phyloP scores from a whole-genome alignment of 2,888 invertebrate species.

The Drymonia ruficornis region DNA sequence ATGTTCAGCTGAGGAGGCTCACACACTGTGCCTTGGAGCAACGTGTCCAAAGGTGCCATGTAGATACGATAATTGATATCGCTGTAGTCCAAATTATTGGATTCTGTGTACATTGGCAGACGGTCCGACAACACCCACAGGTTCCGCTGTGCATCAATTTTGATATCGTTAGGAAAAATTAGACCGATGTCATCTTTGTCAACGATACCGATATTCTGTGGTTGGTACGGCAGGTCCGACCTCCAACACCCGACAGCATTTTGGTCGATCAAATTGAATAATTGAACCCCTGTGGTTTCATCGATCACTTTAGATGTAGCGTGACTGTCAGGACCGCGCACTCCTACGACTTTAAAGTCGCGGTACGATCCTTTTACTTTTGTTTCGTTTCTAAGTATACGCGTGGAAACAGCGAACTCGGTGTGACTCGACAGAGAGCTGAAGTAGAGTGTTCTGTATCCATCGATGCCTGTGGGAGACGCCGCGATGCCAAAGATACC shows the following conservation, averaged over 20 bases:
- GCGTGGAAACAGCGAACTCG: constrained; percentile 92
- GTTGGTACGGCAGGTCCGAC: constrained; percentile 86
- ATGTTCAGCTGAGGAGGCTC: constrained; percentile 65
- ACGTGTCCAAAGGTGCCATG: constrained; percentile 87
- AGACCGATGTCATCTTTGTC: constrained; percentile 91
- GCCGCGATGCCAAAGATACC: constrained; percentile 92
- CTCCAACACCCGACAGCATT: constrained; percentile 95
- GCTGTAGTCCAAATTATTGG: constrained; percentile 87
- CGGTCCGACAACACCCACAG: constrained; percentile 93
- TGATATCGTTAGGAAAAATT: constrained; percentile 92
- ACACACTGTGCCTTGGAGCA: constrained; percentile 90
- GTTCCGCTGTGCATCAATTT: constrained; percentile 88
- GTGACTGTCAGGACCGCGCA: constrained; percentile 88
- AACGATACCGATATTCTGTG: constrained; percentile 88
- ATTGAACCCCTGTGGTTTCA: constrained; percentile 88
- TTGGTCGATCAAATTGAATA: constrained; percentile 91
- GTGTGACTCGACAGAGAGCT: constrained; percentile 91
- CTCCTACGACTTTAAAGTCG: constrained; percentile 88
- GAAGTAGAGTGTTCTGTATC: constrained; percentile 90
- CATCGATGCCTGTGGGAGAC: constrained; percentile 87
- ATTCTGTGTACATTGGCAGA: constrained; percentile 91
- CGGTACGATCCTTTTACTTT: constrained; percentile 88
- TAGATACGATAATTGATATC: constrained; percentile 92
- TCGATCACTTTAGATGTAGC: constrained; percentile 91
- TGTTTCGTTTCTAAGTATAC: constrained; percentile 87